Conservation (phyloP, 1,140 invertebrate genomes). For the Hestina assimilis region DNA sequence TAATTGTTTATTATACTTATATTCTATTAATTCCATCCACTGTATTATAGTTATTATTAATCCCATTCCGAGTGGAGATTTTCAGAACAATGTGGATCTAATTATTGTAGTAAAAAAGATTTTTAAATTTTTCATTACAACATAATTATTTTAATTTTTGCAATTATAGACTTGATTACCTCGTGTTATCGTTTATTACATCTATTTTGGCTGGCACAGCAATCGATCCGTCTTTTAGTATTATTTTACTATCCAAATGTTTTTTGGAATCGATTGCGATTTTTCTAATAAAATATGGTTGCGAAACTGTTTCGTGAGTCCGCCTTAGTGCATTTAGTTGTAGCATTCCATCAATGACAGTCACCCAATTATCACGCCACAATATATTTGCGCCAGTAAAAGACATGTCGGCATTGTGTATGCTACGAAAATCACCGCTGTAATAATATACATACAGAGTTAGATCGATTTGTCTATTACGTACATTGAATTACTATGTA, state of each 20-base stretch:
- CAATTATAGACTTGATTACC: too few relatives aligned
- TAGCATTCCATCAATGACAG: constrained; percentile 39
- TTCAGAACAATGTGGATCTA: too few relatives aligned
- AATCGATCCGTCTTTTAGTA: background rate
- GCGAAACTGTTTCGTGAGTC: constrained; percentile 24
- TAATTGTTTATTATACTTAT: background rate
- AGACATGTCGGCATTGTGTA: constrained; percentile 31
- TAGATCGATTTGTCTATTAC: too few relatives aligned
- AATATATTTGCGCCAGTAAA: constrained; percentile 31
- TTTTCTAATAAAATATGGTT: constrained; percentile 31
- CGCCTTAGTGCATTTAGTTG: constrained; percentile 34
- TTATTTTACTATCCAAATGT: background rate
- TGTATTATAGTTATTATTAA: too few relatives aligned
- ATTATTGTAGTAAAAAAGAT: too few relatives aligned
- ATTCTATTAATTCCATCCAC: background rate
- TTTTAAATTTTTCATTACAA: too few relatives aligned
- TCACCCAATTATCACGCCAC: constrained; percentile 47
- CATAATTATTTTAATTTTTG: too few relatives aligned
- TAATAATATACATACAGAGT: constrained; percentile 13
- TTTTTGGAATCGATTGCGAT: constrained; percentile 32
- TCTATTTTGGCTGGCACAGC: constrained; percentile 11
- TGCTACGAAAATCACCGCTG: constrained; percentile 39
- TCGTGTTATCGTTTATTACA: constrained; percentile 10
- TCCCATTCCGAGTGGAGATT: too few relatives aligned
- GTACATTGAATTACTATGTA: too few relatives aligned